A percentile compares a stretch with the other conserved stretches of the same genome.
Conservation (phyloP, 2,888 invertebrate genomes). For the Ischnura elegans region DNA sequence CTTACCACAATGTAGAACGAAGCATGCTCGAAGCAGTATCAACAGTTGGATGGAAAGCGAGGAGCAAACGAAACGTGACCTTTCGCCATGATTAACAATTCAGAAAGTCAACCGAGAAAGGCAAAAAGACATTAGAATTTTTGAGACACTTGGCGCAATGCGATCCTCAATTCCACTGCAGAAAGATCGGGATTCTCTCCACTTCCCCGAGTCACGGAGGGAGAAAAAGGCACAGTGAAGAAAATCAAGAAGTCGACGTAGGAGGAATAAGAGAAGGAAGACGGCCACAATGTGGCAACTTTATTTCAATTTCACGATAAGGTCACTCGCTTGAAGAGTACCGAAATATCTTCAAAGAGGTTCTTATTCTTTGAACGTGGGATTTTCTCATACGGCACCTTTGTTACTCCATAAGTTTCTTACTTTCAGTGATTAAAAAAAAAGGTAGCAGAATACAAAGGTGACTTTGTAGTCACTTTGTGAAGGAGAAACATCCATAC, state of each 20-base stretch:
- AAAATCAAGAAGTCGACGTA: not conserved
- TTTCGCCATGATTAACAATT: slow-evolving; percentile 34
- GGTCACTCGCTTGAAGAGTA: too few relatives aligned
- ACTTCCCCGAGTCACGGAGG: not conserved
- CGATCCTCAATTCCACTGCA: slow-evolving; percentile 5
- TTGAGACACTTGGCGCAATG: slow-evolving; percentile 42
- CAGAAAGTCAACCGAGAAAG: slow-evolving; percentile 23
- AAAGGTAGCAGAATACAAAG: too few relatives aligned
- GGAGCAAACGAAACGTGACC: not conserved
- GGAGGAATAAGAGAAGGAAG: not conserved
- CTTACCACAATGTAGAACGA: not conserved
- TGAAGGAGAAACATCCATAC: too few relatives aligned
- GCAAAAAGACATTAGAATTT: slow-evolving; percentile 6
- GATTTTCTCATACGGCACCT: too few relatives aligned
- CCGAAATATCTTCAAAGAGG: too few relatives aligned
- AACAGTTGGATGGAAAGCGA: not conserved
- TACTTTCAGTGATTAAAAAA: too few relatives aligned
- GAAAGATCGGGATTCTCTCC: not conserved
- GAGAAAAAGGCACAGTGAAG: not conserved
- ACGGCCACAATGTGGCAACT: not conserved
- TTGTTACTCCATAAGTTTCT: too few relatives aligned
- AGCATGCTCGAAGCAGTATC: not conserved
- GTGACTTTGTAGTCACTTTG: too few relatives aligned
- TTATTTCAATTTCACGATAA: not conserved
- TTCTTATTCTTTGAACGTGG: too few relatives aligned